Evolutionary conservation across 2,888 invertebrate species (phyloP), one percentile per base, ranked within the genome.

Genomic region (Tenthredo amoena): DNA sequence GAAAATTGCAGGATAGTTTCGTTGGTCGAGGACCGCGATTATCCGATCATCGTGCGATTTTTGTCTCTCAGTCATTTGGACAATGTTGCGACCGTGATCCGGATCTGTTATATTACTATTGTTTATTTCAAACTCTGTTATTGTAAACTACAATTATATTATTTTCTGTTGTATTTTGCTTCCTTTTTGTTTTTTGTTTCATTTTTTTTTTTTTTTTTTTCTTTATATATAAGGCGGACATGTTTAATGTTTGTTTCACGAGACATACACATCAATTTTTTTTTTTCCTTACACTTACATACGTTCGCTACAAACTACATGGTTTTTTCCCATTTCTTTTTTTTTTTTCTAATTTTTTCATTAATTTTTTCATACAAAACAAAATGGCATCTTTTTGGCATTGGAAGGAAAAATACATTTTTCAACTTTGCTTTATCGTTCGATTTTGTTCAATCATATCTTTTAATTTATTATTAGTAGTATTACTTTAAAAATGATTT

Each of bases 371-470:
- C 90, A 89, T 92, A 92, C 87, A 92, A 92, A 92, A 93, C 92
- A 93, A 93, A 93, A 92, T 92, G 92, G 90, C 91, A 91, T 93
- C 91, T 91, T 93, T 93, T 93, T 93, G 93, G 93, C 93, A 93
- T 93, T 92, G 91, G 92, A 93, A 93, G 93, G 93, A 93, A 93
- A 93, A 93, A 92, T 92, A 91, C 91, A 91, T 90, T 91, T 90
- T 90, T 90, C 89, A 91, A 91, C 91, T 85, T 91, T 87, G 89
- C 86, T 88, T 88, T 86, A 85, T 86, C 87, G 82, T 87, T 89
- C 87, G 87, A 88, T 87, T 88, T 88, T 88, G 87, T 88, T 89
- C 86, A 87, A 89, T 88, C 87, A 87, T 90, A 84, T 87, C 88
- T 88, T 88, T 89, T 31, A 77, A 55, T 81, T 68, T 40, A 79